Evolutionary conservation across 1,140 invertebrate genomes (phyloP).

Genomic region (Caenorhabditis tropicalis): DNA sequence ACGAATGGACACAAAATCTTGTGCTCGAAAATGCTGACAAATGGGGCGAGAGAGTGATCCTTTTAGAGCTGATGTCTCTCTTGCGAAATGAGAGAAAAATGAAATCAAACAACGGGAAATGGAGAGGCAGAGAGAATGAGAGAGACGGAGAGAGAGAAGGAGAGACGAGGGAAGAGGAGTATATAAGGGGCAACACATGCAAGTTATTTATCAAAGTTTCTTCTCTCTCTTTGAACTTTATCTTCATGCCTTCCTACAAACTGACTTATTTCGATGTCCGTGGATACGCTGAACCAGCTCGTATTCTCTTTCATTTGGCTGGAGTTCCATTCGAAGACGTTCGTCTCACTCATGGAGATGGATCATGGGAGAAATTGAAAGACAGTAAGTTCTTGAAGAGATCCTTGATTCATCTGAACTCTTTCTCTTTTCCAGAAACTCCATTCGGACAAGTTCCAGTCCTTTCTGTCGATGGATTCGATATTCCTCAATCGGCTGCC

Average conservation of each 20-base stretch:
- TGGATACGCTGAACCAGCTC: conserved; percentile 38
- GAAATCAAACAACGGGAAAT: not conserved
- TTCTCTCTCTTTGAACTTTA: no score
- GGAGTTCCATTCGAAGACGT: conserved; percentile 50
- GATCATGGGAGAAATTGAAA: conserved; percentile 35
- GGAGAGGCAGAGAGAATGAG: not conserved
- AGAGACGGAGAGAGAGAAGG: not conserved
- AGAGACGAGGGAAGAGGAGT: not conserved
- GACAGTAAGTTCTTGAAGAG: not conserved
- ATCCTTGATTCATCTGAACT: not conserved
- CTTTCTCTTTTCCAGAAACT: not conserved
- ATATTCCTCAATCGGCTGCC: conserved; percentile 46
- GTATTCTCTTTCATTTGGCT: conserved; percentile 43
- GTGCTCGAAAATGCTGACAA: conserved; percentile 14
- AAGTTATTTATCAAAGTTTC: no score
- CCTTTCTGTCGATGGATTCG: conserved; percentile 38
- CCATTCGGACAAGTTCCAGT: conserved; percentile 52
- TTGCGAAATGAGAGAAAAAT: not conserved
- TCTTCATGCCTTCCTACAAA: conserved; percentile 49
- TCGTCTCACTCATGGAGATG: conserved; percentile 7
- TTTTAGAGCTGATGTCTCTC: not conserved
- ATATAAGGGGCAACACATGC: not conserved
- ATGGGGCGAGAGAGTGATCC: not conserved
- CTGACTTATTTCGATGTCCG: conserved; percentile 48
- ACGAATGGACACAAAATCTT: conserved; percentile 2